phyloP scores from a whole-genome alignment of 2,113 vertebrate species.

The Maccullochella peelii region DNA sequence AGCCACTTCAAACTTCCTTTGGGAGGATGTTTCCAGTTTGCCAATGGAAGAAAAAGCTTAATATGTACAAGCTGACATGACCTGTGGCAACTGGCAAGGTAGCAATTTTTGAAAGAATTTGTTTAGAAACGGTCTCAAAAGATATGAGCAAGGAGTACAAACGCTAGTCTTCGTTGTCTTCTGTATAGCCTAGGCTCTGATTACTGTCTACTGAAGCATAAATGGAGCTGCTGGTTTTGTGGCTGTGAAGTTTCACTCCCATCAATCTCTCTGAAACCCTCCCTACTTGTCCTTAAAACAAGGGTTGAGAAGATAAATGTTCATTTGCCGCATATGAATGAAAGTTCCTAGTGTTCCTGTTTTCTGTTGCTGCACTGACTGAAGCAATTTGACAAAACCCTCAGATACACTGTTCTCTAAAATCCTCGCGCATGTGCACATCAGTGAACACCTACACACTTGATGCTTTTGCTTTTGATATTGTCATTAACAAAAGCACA shows the following conservation, averaged over 20 bases:
- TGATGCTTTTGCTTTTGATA: slow-evolving; percentile 2
- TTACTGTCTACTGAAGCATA: neutral
- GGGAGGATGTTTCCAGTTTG: neutral
- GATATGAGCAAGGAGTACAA: neutral
- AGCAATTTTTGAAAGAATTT: neutral
- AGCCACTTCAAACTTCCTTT: neutral
- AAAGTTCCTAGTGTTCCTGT: neutral
- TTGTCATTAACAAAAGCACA: neutral
- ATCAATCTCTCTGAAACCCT: neutral
- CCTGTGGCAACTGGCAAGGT: neutral
- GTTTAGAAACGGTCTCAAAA: neutral
- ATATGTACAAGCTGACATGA: neutral
- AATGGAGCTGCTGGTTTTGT: neutral
- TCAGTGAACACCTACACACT: neutral
- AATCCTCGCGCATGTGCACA: neutral
- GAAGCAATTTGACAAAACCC: slow-evolving; percentile 15
- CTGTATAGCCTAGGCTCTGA: neutral
- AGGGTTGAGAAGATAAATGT: neutral
- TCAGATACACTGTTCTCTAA: neutral
- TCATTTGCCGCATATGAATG: neutral
- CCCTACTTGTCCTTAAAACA: neutral
- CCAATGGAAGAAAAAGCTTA: neutral
- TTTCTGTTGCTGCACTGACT: neutral
- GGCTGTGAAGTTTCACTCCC: neutral
- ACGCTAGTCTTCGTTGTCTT: neutral